These are phyloP conservation scores for Pseudonaja textilis DNA, from an alignment of 2,113 vertebrate species.

Conservation along the genomic window DNA sequence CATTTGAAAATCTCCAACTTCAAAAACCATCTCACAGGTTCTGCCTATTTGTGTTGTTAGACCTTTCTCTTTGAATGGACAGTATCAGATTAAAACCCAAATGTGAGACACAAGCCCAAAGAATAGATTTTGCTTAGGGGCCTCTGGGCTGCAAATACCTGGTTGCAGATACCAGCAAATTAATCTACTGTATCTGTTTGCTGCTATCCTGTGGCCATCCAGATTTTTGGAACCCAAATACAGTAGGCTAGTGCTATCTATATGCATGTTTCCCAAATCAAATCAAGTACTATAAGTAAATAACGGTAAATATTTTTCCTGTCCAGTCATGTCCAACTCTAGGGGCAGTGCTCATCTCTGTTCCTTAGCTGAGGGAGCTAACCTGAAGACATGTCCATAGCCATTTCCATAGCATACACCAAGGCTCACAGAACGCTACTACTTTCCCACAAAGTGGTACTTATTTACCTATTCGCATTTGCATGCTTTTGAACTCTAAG, in stretches of 20 bases:
- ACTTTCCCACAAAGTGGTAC: neutral
- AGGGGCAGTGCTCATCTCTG: neutral
- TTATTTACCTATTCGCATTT: neutral
- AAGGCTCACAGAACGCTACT: neutral
- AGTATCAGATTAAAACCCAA: neutral
- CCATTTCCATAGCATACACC: neutral
- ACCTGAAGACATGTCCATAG: neutral
- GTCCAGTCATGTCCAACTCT: neutral
- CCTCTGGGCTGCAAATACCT: neutral
- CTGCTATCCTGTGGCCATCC: neutral
- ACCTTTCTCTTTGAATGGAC: neutral
- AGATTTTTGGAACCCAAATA: neutral
- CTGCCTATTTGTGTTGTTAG: neutral
- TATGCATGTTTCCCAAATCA: neutral
- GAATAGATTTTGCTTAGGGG: neutral
- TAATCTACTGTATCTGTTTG: neutral
- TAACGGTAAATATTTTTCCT: neutral
- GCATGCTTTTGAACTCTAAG: neutral
- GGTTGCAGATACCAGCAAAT: neutral
- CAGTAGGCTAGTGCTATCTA: neutral
- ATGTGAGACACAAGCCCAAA: neutral
- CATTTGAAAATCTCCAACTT: neutral
- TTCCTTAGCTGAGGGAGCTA: neutral
- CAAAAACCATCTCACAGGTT: neutral
- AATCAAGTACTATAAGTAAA: neutral